A percentile compares a stretch with the other conserved stretches of the same genome.
phyloP scores from a whole-genome alignment of 2,113 vertebrate genomes.

The Eretmochelys imbricata region DNA sequence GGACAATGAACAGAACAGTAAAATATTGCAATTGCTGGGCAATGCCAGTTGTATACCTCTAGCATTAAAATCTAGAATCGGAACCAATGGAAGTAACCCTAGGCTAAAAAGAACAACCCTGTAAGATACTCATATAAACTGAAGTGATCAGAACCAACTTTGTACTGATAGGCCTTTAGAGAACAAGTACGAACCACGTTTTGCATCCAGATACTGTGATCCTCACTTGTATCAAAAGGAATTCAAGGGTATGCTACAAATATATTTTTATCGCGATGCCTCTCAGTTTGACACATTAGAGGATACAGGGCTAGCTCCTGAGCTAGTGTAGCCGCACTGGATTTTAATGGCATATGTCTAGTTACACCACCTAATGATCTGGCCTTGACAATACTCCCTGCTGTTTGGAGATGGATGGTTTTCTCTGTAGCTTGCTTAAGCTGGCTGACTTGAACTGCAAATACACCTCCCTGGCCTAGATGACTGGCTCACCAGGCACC shows the following conservation, averaged over 20 bases:
- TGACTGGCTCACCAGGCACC: neutral
- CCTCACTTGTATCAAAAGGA: neutral
- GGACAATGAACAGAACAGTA: conserved; percentile 65
- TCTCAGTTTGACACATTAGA: neutral
- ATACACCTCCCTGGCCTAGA: neutral
- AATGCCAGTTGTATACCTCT: neutral
- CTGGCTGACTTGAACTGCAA: neutral
- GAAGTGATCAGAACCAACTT: rapidly evolving
- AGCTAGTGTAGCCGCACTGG: neutral
- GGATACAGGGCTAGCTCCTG: neutral
- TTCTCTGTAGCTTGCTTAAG: neutral
- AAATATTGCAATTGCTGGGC: conserved; percentile 47
- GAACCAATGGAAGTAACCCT: neutral
- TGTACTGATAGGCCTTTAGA: neutral
- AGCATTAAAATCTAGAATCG: neutral
- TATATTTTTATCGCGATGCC: neutral
- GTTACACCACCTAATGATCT: neutral
- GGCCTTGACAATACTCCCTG: neutral
- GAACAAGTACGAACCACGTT: neutral
- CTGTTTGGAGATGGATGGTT: neutral
- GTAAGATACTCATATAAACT: rapidly evolving
- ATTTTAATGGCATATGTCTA: neutral
- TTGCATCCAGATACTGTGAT: neutral
- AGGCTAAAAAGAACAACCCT: rapidly evolving
- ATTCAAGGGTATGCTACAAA: neutral